These are phyloP conservation scores for Blomia tropicalis DNA, from an alignment of 2,888 invertebrate genomes.

Conservation along the genomic window DNA sequence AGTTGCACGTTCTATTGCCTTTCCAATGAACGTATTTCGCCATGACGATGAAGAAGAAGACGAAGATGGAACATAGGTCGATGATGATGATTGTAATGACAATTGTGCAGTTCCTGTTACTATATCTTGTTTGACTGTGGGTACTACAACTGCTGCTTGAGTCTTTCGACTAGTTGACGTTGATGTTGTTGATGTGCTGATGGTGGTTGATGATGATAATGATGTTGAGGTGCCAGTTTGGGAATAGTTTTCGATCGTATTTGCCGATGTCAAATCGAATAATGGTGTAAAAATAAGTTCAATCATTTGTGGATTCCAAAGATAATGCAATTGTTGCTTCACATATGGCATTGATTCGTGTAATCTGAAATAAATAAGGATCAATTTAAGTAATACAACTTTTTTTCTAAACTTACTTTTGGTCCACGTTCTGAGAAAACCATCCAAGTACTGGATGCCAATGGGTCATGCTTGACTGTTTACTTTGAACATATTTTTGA, in stretches of 20 bases:
- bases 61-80: neutral
- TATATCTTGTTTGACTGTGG: too few species aligned
- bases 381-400: neutral
- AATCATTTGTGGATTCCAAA: slow-evolving; percentile 48
- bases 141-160: neutral
- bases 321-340: slow-evolving; percentile 48
- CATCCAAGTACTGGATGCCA: slow-evolving; percentile 97
- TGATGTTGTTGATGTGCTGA: neutral
- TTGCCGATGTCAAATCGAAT: slow-evolving; percentile 26
- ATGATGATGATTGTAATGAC: neutral
- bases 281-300: slow-evolving; percentile 37
- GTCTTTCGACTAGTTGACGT: neutral
- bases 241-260: neutral
- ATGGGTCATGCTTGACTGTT: slow-evolving; percentile 70
- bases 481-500: slow-evolving; percentile 75
- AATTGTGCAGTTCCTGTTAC: neutral
- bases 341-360: slow-evolving; percentile 56
- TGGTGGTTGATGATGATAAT: neutral
- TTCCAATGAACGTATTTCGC: slow-evolving; percentile 9
- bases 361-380: slow-evolving; percentile 38
- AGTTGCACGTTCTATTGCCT: slow-evolving; percentile 11
- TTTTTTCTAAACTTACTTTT: slow-evolving; percentile 31
- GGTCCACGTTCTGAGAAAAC: slow-evolving; percentile 61
- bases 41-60: neutral
- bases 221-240: too few species aligned